A percentile compares a stretch with the other conserved stretches of the same genome.
These are phyloP conservation scores for Sycobia sp. DNA, from an alignment of 1,140 invertebrate genomes.

Conservation along the genomic window DNA sequence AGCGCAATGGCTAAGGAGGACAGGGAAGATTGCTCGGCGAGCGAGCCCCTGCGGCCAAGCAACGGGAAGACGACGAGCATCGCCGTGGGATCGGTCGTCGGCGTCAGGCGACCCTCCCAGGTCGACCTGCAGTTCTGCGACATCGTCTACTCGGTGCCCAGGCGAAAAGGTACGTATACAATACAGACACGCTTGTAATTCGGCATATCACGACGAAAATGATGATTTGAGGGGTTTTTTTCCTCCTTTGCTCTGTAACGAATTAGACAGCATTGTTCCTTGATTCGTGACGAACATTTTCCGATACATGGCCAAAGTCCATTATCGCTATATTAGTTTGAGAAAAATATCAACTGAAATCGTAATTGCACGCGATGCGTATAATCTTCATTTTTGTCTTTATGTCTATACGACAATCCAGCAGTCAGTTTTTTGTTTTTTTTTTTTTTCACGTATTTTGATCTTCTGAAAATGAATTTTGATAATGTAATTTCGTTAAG, in stretches of 20 bases:
- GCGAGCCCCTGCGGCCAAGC: background rate
- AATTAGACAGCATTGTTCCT: background rate
- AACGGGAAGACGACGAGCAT: background rate
- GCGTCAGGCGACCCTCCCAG: background rate
- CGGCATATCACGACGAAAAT: no score
- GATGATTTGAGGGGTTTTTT: no score
- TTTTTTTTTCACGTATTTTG: no score
- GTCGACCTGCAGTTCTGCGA: slow-evolving; percentile 37
- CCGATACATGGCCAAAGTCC: background rate
- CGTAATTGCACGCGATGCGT: background rate
- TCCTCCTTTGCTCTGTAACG: background rate
- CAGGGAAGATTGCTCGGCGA: background rate
- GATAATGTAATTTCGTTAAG: no score
- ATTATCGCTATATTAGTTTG: background rate
- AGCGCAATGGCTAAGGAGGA: background rate
- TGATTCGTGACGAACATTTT: background rate
- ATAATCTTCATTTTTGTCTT: no score
- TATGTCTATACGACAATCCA: no score
- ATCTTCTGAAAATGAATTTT: no score
- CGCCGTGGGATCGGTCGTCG: slow-evolving; percentile 3
- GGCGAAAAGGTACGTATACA: slow-evolving; percentile 37
- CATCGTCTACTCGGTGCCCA: slow-evolving; percentile 32
- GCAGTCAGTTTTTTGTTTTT: no score
- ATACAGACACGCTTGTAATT: no score
- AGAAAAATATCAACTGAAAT: background rate